Conservation (phyloP, 1,140 invertebrate species). For the Coelopa frigida region DNA sequence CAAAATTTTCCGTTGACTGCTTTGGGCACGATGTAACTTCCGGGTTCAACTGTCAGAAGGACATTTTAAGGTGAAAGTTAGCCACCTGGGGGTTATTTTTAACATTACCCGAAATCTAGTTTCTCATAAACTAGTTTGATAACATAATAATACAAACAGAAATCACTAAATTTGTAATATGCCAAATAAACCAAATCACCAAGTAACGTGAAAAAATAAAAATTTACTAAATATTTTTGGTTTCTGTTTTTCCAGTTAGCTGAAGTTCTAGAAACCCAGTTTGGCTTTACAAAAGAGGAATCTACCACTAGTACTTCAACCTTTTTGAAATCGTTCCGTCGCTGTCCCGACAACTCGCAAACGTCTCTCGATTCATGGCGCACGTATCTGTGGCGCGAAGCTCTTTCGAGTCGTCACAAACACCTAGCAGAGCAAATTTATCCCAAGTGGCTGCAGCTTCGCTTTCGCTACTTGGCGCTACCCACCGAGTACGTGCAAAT, state of each 20-base stretch:
- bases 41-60: too few species aligned
- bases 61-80: too few species aligned
- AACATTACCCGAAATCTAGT: too few species aligned
- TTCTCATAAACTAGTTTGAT: too few species aligned
- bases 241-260: slow-evolving; percentile 52
- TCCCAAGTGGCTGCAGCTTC: slow-evolving; percentile 64
- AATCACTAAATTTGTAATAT: too few species aligned
- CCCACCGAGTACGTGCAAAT: slow-evolving; percentile 57
- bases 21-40: too few species aligned
- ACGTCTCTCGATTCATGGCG: slow-evolving; percentile 68
- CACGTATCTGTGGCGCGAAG: slow-evolving; percentile 64
- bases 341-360: slow-evolving; percentile 66
- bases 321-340: slow-evolving; percentile 67
- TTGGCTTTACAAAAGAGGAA: slow-evolving; percentile 55
- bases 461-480: slow-evolving; percentile 64
- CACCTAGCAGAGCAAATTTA: slow-evolving; percentile 64
- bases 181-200: too few species aligned
- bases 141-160: too few species aligned
- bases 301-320: slow-evolving; percentile 55
- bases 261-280: slow-evolving; percentile 59
- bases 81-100: too few species aligned
- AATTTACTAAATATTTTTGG: slow-evolving; percentile 3
- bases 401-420: slow-evolving; percentile 63
- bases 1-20: too few species aligned
- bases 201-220: too few species aligned